Evolutionary conservation across 1,140 invertebrate species (phyloP).

Genomic region (Drosophila sucinea): DNA sequence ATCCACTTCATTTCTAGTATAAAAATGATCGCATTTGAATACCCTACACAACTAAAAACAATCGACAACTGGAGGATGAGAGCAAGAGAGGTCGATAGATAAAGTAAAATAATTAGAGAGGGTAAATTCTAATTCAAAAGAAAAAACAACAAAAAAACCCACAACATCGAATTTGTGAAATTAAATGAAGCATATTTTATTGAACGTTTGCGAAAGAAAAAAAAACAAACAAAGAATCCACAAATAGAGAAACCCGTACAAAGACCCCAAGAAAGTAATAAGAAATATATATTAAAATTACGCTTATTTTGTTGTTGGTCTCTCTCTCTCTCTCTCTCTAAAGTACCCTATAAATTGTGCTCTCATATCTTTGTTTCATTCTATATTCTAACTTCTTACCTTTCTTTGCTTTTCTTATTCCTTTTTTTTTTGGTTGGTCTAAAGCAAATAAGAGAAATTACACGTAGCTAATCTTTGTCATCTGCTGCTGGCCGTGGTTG

Average conservation of each 20-base stretch:
- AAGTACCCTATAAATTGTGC: not conserved
- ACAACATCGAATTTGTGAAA: not conserved
- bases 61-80: not conserved
- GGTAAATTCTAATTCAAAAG: not conserved
- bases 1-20: too few species aligned
- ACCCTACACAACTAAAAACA: not conserved
- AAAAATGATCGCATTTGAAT: not conserved
- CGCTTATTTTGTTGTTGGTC: too few species aligned
- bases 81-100: not conserved
- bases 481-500: slow-evolving; percentile 53
- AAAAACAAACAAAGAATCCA: too few species aligned
- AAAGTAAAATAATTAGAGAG: not conserved
- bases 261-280: not conserved
- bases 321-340: too few species aligned
- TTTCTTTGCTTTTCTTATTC: slow-evolving; percentile 2
- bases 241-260: not conserved
- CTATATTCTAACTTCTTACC: slow-evolving; percentile 20
- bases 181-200: slow-evolving; percentile 14
- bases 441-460: slow-evolving; percentile 68
- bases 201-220: not conserved
- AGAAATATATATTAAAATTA: slow-evolving; percentile 10
- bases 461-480: slow-evolving; percentile 75
- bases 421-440: slow-evolving; percentile 30
- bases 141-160: not conserved
- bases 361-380: not conserved